Percentiles rank a stretch among this genome's conserved stretches.
Conservation (phyloP, 2,797 vertebrate genomes). For the Streptopelia turtur region DNA sequence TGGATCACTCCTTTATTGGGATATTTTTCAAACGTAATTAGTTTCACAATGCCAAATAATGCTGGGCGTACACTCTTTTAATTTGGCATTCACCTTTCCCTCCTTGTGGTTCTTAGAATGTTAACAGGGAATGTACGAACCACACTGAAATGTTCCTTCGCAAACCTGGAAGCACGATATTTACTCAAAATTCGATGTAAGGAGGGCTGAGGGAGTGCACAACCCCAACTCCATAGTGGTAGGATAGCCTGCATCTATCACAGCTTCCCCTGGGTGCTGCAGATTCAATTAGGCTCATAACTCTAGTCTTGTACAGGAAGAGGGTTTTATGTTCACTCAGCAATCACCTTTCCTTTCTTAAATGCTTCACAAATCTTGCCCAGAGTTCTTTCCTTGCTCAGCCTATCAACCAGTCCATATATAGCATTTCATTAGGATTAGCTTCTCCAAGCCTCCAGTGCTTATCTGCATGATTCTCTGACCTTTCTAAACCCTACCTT, state of each 20-base stretch:
- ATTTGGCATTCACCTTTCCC: neutral
- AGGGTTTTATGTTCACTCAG: neutral
- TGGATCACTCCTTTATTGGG: neutral
- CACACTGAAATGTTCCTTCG: neutral
- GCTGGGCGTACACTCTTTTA: neutral
- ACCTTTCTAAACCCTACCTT: neutral
- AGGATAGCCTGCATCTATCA: neutral
- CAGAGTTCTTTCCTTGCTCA: neutral
- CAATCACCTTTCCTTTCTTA: neutral
- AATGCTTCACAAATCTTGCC: neutral
- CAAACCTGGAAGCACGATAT: neutral
- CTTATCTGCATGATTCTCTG: neutral
- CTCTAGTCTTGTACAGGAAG: fast-evolving
- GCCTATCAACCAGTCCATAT: neutral
- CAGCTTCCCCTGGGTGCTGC: neutral
- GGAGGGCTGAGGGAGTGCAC: neutral
- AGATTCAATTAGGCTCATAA: neutral
- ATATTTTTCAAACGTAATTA: neutral
- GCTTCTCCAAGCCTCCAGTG: neutral
- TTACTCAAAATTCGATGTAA: neutral
- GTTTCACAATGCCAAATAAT: neutral
- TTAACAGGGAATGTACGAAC: neutral
- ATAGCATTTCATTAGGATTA: neutral
- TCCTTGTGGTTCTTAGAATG: neutral
- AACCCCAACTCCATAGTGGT: neutral